A percentile compares a stretch with the other conserved stretches of the same genome.
Conservation (phyloP, 2,113 vertebrate genomes). For the Nycticebus coucang region DNA sequence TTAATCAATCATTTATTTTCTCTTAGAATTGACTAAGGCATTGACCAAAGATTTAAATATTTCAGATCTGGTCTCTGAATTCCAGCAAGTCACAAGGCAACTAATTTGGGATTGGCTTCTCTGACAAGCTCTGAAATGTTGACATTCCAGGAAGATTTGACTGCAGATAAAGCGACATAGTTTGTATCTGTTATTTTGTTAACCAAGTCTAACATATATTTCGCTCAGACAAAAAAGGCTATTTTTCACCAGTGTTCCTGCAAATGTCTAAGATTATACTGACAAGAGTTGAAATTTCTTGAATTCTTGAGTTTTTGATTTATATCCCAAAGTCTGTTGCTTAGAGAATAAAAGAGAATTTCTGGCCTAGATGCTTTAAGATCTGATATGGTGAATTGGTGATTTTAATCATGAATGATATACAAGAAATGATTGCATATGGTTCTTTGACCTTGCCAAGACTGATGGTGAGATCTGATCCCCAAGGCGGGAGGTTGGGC, state of each 20-base stretch:
- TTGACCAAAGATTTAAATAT: not conserved
- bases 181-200: not conserved
- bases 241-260: not conserved
- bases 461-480: not conserved
- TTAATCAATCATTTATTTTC: not conserved
- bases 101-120: not conserved
- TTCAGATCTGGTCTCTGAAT: not conserved
- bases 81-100: not conserved
- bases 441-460: not conserved
- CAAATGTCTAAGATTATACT: not conserved
- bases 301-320: constrained; percentile 23
- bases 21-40: not conserved
- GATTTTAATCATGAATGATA: not conserved
- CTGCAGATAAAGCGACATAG: not conserved
- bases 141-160: not conserved
- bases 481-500: not conserved
- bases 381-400: not conserved
- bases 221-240: not conserved
- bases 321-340: not conserved
- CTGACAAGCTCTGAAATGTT: constrained; percentile 12
- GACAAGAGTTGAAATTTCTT: not conserved
- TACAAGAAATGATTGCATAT: not conserved
- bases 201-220: not conserved
- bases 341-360: not conserved
- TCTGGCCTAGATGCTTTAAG: not conserved